phyloP scores from a whole-genome alignment of 1,140 invertebrate genomes.

The Ostrea edulis region DNA sequence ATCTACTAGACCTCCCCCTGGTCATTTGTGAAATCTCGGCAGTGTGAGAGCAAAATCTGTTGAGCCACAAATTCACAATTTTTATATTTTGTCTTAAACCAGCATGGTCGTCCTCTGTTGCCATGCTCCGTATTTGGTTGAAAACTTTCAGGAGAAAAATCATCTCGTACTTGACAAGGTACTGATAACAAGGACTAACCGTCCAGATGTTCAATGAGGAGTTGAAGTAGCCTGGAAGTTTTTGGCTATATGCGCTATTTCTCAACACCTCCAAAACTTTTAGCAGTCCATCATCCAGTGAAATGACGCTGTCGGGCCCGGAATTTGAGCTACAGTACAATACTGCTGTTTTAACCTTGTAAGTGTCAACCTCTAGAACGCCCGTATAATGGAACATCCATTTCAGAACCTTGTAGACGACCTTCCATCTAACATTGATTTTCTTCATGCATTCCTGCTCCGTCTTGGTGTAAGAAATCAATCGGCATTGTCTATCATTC shows the following conservation, averaged over 20 bases:
- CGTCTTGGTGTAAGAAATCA: constrained; percentile 34
- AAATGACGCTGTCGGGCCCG: neutral
- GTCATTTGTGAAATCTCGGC: neutral
- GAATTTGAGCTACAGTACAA: neutral
- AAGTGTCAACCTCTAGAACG: constrained; percentile 8
- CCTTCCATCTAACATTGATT: constrained; percentile 21
- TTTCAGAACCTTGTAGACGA: neutral
- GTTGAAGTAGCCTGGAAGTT: constrained; percentile 10
- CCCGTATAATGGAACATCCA: constrained; percentile 15
- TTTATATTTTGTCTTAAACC: neutral
- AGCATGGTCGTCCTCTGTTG: too few relatives aligned
- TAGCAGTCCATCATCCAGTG: neutral
- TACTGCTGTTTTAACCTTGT: constrained; percentile 16
- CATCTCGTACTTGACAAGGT: constrained; percentile 20
- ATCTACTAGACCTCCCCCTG: neutral
- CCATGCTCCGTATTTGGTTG: neutral
- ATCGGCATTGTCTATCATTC: neutral
- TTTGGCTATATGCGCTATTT: neutral
- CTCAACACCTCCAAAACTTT: neutral
- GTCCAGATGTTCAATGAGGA: constrained; percentile 15
- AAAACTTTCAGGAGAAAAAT: constrained; percentile 38
- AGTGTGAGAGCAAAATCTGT: neutral
- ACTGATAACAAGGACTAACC: constrained; percentile 5
- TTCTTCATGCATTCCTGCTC: constrained; percentile 19
- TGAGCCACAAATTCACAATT: neutral